Evolutionary conservation across 1,140 invertebrate genomes (phyloP).

Genomic region (Heliconius eleuchia): DNA sequence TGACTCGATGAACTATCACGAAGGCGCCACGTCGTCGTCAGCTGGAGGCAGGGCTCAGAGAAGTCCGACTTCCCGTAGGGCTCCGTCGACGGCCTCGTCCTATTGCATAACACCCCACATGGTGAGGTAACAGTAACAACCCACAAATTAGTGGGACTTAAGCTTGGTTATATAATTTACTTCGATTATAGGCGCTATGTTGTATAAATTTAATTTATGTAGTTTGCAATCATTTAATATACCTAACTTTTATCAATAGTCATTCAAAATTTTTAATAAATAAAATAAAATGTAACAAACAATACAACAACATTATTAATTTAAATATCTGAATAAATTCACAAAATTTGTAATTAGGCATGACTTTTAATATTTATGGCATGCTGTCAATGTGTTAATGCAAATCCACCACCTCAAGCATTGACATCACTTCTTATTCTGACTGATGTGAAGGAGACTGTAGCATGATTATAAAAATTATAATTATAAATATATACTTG

Average conservation of each 20-base stretch:
- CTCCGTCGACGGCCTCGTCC: slow-evolving; percentile 76
- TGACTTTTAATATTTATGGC: slow-evolving; percentile 21
- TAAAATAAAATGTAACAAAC: neutral
- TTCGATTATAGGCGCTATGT: too few relatives aligned
- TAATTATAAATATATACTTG: neutral
- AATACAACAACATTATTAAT: neutral
- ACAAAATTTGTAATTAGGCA: neutral
- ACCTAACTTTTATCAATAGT: neutral
- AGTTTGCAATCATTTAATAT: too few relatives aligned
- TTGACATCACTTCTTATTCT: slow-evolving; percentile 22
- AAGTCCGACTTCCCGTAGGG: slow-evolving; percentile 72
- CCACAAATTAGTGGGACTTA: neutral
- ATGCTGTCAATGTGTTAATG: slow-evolving; percentile 28
- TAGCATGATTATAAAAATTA: slow-evolving; percentile 43
- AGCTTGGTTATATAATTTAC: neutral
- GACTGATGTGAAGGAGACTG: slow-evolving; percentile 41
- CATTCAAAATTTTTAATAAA: neutral
- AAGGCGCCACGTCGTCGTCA: slow-evolving; percentile 20
- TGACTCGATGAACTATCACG: slow-evolving; percentile 25
- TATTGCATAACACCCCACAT: slow-evolving; percentile 52
- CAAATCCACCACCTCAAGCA: slow-evolving; percentile 34
- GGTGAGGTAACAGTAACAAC: slow-evolving; percentile 24
- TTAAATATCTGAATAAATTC: neutral
- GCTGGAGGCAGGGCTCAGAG: slow-evolving; percentile 52
- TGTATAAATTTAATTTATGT: too few relatives aligned